Conservation (phyloP, 2,797 vertebrate genomes). For the Agapornis canus region DNA sequence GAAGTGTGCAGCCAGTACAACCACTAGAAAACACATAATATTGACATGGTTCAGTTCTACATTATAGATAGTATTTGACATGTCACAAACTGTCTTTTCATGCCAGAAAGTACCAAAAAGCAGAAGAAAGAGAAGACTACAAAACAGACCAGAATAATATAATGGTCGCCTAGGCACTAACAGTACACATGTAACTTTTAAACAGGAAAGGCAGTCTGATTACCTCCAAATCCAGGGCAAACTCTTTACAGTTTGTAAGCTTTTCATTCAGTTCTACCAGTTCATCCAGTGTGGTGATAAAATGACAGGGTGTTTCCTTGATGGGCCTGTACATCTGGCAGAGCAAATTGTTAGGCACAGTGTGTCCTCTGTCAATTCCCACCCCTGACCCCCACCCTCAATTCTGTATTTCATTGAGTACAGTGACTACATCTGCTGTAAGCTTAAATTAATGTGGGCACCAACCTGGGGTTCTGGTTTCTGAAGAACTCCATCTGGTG, state of each 20-base stretch:
- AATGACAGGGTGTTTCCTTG: slow-evolving; percentile 82
- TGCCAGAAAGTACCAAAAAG: background rate
- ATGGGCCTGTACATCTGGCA: slow-evolving; percentile 85
- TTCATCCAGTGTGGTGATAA: slow-evolving; percentile 87
- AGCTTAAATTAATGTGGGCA: background rate
- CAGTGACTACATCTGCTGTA: background rate
- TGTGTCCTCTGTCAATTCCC: background rate
- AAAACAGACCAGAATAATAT: background rate
- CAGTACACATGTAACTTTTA: background rate
- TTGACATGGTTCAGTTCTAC: background rate
- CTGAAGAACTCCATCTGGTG: slow-evolving; percentile 79
- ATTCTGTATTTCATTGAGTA: background rate
- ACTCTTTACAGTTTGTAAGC: slow-evolving; percentile 84
- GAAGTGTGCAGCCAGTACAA: background rate
- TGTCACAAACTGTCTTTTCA: background rate
- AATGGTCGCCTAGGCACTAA: background rate
- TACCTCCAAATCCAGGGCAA: slow-evolving; percentile 97
- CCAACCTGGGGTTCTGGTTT: slow-evolving; percentile 88
- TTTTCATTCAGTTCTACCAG: slow-evolving; percentile 91
- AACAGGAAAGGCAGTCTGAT: background rate
- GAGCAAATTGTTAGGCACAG: background rate
- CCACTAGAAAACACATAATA: background rate
- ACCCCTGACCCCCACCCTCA: background rate
- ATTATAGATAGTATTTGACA: background rate
- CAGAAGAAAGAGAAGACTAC: background rate